Evolutionary conservation across 2,797 vertebrate genomes (phyloP).

Genomic region (Notamacropus eugenii): DNA sequence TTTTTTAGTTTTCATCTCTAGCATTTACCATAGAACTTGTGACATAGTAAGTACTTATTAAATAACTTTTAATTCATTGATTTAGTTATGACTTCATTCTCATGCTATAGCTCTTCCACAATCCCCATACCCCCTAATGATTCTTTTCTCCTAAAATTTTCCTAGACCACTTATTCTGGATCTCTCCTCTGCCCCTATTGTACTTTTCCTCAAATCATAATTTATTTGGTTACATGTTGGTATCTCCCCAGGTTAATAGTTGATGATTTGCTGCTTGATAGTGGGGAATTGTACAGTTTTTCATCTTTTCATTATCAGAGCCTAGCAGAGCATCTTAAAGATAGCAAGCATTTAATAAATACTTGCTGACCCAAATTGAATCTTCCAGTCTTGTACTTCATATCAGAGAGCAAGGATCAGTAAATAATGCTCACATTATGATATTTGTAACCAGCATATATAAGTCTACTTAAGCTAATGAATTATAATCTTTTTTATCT

Average conservation of each 20-base stretch:
- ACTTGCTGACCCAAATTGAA: constrained; percentile 20
- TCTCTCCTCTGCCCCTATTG: neutral
- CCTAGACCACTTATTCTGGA: neutral
- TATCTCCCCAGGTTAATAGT: neutral
- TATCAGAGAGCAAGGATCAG: neutral
- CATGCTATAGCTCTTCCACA: neutral
- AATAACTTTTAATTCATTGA: neutral
- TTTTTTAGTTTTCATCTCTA: neutral
- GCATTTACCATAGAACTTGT: neutral
- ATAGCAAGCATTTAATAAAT: constrained; percentile 23
- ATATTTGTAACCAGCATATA: neutral
- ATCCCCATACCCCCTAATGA: neutral
- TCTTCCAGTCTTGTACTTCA: constrained; percentile 32
- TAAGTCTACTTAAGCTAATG: neutral
- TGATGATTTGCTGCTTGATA: neutral
- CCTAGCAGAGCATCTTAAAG: neutral
- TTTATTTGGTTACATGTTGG: neutral
- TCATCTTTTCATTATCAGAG: neutral
- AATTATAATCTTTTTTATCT: neutral
- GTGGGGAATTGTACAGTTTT: neutral
- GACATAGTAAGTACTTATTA: neutral
- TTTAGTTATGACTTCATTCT: neutral
- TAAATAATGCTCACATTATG: constrained; percentile 9
- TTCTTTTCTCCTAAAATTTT: neutral
- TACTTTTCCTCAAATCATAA: neutral